Conservation (phyloP, 2,888 invertebrate genomes). For the Spodoptera picta region DNA sequence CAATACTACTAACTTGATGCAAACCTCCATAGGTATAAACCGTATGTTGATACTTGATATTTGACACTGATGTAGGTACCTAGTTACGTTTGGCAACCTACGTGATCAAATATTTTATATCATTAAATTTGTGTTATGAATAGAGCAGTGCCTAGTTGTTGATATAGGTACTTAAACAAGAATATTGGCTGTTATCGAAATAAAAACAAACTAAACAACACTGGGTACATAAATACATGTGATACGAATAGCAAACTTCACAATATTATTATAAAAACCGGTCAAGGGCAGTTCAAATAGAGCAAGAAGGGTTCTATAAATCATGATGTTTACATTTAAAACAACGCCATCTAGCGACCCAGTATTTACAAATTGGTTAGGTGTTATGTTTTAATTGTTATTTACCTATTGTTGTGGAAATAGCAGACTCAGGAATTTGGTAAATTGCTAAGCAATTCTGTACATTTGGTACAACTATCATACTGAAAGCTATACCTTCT, state of each 20-base stretch:
- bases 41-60: conserved; percentile 4
- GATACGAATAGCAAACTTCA: conserved; percentile 32
- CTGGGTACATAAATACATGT: conserved; percentile 4
- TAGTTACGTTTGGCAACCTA: neutral
- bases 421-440: too few relatives aligned
- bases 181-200: conserved; percentile 3
- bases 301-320: conserved; percentile 48
- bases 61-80: neutral
- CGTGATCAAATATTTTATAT: conserved; percentile 1
- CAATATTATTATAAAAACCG: conserved; percentile 47
- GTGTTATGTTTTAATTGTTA: neutral
- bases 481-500: too few relatives aligned
- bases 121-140: conserved; percentile 2
- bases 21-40: conserved; percentile 5
- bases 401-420: too few relatives aligned
- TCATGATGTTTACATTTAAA: conserved; percentile 46
- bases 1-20: neutral
- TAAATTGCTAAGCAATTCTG: too few relatives aligned
- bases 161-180: conserved; percentile 5
- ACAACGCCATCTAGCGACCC: conserved; percentile 44
- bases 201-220: conserved; percentile 20
- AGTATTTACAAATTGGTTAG: conserved; percentile 2
- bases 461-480: too few relatives aligned
- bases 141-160: neutral
- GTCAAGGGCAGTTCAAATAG: conserved; percentile 58